phyloP scores from a whole-genome alignment of 2,797 vertebrate genomes.

The Peromyscus eremicus region DNA sequence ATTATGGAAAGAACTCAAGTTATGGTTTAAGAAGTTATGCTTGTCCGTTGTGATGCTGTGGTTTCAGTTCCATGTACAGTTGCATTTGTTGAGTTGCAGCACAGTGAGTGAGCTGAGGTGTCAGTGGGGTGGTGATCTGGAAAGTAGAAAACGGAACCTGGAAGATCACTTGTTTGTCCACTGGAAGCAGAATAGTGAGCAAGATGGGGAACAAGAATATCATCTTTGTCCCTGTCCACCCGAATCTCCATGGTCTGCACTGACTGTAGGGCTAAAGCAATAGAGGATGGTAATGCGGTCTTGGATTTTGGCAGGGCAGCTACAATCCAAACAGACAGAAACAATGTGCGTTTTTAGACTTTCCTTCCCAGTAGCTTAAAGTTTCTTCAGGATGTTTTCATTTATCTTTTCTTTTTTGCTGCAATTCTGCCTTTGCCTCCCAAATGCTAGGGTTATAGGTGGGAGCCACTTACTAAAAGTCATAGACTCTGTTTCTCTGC shows the following conservation, averaged over 20 bases:
- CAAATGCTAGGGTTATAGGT: background rate
- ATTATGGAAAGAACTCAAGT: background rate
- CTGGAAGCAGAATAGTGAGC: slow-evolving; percentile 52
- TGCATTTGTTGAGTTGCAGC: slow-evolving; percentile 56
- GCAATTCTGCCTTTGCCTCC: background rate
- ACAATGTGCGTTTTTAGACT: slow-evolving; percentile 67
- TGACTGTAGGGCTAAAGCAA: slow-evolving; percentile 35
- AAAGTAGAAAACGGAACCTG: slow-evolving; percentile 45
- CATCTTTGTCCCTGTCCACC: background rate
- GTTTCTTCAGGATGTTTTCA: slow-evolving; percentile 64
- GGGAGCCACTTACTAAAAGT: slow-evolving; percentile 10
- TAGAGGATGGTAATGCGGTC: slow-evolving; percentile 31
- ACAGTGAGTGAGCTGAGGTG: slow-evolving; percentile 17
- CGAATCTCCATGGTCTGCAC: background rate
- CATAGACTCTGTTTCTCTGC: slow-evolving; percentile 38
- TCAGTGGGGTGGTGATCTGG: slow-evolving; percentile 41
- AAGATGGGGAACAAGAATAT: background rate
- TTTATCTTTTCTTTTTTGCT: slow-evolving; percentile 53
- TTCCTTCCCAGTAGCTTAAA: slow-evolving; percentile 58
- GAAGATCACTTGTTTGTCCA: slow-evolving; percentile 22
- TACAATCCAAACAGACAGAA: slow-evolving; percentile 59
- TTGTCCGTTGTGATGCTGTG: slow-evolving; percentile 40
- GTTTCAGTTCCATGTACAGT: background rate
- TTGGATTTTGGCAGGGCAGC: slow-evolving; percentile 61
- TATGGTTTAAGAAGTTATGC: background rate